phyloP scores from a whole-genome alignment of 2,888 invertebrate genomes.

The Lepetodrilus schrolli region DNA sequence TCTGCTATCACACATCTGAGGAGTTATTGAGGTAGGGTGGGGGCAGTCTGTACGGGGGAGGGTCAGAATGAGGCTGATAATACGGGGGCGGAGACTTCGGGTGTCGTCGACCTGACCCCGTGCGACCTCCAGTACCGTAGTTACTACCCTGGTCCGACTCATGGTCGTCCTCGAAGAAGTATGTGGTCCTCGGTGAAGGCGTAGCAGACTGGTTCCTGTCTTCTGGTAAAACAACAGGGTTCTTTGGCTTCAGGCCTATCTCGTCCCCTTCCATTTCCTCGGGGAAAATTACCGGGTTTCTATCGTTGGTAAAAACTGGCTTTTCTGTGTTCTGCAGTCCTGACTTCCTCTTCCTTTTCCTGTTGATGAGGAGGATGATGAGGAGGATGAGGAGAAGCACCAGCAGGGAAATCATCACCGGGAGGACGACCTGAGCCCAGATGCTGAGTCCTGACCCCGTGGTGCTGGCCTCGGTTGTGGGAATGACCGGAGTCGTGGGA shows the following conservation, averaged over 20 bases:
- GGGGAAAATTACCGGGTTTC: constrained; percentile 64
- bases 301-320: constrained; percentile 57
- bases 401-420: constrained; percentile 45
- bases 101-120: constrained; percentile 7
- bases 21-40: constrained; percentile 44
- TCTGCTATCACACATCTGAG: constrained; percentile 27
- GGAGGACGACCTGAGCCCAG: constrained; percentile 49
- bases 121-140: constrained; percentile 11
- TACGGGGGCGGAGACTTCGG: constrained; percentile 37
- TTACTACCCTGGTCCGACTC: constrained; percentile 14
- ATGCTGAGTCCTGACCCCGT: constrained; percentile 36
- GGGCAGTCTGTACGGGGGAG: constrained; percentile 43
- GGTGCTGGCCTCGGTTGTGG: constrained; percentile 9
- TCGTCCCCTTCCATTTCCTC: constrained; percentile 60
- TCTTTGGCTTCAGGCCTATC: constrained; percentile 48
- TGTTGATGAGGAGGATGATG: constrained; percentile 45
- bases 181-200: constrained; percentile 21
- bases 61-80: constrained; percentile 36
- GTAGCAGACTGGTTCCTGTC: constrained; percentile 32
- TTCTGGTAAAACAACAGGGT: constrained; percentile 52
- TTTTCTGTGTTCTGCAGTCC: constrained; percentile 52
- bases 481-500: background rate
- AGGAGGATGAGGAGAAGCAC: constrained; percentile 47
- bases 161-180: constrained; percentile 31
- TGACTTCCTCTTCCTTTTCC: constrained; percentile 29